Base-by-base conservation (phyloP, 1,140 invertebrate genomes). In the Drosophila pseudoananassae region DNA sequence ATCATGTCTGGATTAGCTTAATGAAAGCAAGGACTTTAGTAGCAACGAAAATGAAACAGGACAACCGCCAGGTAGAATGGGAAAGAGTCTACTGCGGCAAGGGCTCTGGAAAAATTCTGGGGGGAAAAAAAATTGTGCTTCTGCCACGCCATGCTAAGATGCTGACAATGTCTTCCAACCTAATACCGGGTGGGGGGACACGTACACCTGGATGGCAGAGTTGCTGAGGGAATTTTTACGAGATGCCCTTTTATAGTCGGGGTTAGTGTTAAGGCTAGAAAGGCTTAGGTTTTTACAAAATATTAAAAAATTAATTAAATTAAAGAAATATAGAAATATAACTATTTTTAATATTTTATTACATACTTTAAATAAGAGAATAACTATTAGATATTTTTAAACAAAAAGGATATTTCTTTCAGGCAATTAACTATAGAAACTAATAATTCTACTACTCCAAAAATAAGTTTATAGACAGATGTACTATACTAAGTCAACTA, bases 1-100 rank as follows among this genome's bases (percentile, higher is more conserved):
- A 90, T 90, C 87, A 90, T 90, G 87, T 90, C 82, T 82, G 88
- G 87, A 90, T 90, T 90, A 90, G 84, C 72, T 79, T 90, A 87
- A 87, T 87, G 78, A 90, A 90, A 80, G 76, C 68, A 74, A 64
- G 55, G 68, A 61, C 50, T 73, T 23, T 10, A n/a, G 25, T 7
- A 1, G 25, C 25, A 43, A 43, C 38, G n/a, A 69, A 57, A 66
- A 51, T 45, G 43, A 43, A 14, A 38, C 50, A 27, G 56, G 33
- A 36, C 9, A n/a, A 20, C 20, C 20, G 3, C 20, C 20, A 20
- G 20, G 3, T 0, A 20, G 20, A 3, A 20, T 20, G 20, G 3
- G 20, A 20, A 20, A 20, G 20, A 20, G 20, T 20, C 3, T 20
- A 20, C 20, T 15, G 38, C 12, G 17, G 47, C 31, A 60, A 46